phyloP scores from a whole-genome alignment of 2,797 vertebrate species.

The Lepus oiostolus region DNA sequence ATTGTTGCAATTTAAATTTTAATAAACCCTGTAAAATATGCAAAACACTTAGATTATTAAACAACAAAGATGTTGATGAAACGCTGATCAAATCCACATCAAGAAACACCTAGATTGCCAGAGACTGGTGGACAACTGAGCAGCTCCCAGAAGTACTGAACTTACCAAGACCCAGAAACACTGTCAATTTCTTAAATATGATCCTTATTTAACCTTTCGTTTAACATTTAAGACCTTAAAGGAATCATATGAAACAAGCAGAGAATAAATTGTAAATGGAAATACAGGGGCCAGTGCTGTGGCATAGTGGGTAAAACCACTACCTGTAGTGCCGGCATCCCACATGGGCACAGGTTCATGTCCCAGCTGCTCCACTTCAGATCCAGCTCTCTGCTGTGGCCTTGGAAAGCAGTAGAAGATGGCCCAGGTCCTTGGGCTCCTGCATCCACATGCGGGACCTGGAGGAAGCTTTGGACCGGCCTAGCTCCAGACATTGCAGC shows the following conservation, averaged over 20 bases:
- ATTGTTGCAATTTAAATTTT: not conserved
- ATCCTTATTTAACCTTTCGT: not conserved
- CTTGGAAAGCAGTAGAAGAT: no score
- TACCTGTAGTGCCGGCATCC: no score
- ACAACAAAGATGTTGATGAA: not conserved
- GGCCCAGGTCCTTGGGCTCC: no score
- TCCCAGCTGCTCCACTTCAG: no score
- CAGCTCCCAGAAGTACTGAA: not conserved
- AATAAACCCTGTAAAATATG: not conserved
- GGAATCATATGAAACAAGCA: not conserved
- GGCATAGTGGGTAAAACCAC: no score
- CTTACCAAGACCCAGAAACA: not conserved
- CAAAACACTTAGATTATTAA: not conserved
- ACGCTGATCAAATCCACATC: not conserved
- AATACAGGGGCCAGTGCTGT: no score
- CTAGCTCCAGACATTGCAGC: no score
- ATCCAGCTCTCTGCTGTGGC: no score
- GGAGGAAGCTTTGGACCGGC: no score
- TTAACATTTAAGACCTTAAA: conserved; percentile 38
- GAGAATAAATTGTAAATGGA: no score
- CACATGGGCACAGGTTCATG: no score
- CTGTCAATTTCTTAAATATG: not conserved
- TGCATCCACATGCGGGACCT: no score
- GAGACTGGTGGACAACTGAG: not conserved
- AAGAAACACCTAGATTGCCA: not conserved